Conservation (phyloP, 2,113 vertebrate species). For the Falco punctatus region DNA sequence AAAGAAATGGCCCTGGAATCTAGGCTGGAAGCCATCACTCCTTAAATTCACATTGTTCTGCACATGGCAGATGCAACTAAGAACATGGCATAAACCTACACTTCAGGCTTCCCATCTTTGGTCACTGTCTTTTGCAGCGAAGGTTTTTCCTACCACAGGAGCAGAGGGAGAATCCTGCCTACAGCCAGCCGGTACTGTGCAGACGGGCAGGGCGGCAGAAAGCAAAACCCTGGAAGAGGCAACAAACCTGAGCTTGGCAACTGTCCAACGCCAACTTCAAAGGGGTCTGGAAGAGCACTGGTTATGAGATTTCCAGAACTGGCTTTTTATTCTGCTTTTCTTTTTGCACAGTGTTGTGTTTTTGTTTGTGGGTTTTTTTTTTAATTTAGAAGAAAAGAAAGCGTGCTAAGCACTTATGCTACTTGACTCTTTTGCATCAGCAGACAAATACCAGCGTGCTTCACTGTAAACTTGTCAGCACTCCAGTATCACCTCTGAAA, state of each 20-base stretch:
- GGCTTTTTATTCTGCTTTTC: not conserved
- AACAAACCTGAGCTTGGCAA: not conserved
- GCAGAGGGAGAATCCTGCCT: not conserved
- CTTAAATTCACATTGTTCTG: not conserved
- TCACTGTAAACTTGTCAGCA: not conserved
- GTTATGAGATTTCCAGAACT: not conserved
- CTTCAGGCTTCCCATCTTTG: not conserved
- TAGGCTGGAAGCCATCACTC: not conserved
- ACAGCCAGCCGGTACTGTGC: not conserved
- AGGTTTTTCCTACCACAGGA: not conserved
- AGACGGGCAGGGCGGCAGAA: not conserved
- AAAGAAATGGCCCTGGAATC: not conserved
- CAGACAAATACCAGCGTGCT: not conserved
- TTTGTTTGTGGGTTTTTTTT: not conserved
- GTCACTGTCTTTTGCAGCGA: not conserved
- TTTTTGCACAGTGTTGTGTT: not conserved
- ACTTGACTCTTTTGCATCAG: not conserved
- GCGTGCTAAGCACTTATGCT: not conserved
- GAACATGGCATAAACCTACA: accelerated
- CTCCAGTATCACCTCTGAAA: not conserved
- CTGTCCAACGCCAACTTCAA: not conserved
- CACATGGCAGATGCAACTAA: not conserved
- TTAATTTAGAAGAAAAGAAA: not conserved
- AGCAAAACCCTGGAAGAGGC: not conserved
- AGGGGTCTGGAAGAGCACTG: not conserved